Conservation (phyloP, 2,797 vertebrate genomes). For the Sebastes nivosus region DNA sequence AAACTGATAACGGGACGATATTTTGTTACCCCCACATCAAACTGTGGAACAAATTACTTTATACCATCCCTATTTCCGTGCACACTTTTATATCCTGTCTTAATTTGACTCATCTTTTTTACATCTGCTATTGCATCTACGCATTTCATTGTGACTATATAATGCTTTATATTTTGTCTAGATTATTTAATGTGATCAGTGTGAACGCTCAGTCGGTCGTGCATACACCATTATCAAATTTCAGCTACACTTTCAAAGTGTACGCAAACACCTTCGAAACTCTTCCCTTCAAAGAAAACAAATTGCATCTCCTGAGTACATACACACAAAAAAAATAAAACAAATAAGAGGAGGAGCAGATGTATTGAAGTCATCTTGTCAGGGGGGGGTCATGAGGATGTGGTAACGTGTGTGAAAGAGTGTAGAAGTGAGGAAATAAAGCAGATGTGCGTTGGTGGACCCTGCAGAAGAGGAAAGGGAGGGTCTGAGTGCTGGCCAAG, state of each 20-base stretch:
- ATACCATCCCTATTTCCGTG: too few species aligned
- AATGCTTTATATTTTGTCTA: not conserved
- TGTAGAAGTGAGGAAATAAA: conserved; percentile 66
- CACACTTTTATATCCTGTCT: not conserved
- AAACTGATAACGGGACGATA: not conserved
- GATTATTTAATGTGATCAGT: not conserved
- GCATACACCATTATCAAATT: too few species aligned
- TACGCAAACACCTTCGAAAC: not conserved
- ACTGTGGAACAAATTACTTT: not conserved
- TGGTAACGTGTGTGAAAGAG: conserved; percentile 34
- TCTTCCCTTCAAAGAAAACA: not conserved
- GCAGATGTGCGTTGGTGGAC: conserved; percentile 79
- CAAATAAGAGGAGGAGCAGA: not conserved
- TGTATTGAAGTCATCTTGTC: conserved; percentile 48
- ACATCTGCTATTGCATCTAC: not conserved
- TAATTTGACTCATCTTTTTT: not conserved
- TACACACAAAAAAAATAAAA: not conserved
- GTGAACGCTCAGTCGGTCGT: not conserved
- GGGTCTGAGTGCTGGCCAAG: not conserved
- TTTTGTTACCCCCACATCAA: not conserved
- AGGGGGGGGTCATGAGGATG: conserved; percentile 56
- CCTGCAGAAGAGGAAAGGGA: conserved; percentile 24
- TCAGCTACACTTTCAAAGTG: not conserved
- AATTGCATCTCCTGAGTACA: not conserved
- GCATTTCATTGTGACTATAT: not conserved